Percentiles rank a stretch among this genome's conserved stretches.
phyloP scores from a whole-genome alignment of 1,140 invertebrate genomes.

The Pararge aegeria region DNA sequence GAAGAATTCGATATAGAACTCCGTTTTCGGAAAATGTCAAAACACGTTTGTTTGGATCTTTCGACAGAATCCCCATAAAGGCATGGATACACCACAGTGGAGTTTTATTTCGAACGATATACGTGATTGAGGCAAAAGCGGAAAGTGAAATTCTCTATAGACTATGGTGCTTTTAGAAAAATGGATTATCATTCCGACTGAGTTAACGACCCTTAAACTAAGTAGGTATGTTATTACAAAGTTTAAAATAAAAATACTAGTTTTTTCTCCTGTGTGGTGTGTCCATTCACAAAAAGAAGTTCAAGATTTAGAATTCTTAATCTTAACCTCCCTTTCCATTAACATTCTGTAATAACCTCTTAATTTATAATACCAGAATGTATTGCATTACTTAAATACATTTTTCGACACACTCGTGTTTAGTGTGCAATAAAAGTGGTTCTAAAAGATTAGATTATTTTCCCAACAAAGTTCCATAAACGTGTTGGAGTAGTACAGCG shows the following conservation, averaged over 20 bases:
- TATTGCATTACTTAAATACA: too few species aligned
- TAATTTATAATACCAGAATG: too few species aligned
- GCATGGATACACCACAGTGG: neutral
- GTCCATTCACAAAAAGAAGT: neutral
- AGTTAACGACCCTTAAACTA: neutral
- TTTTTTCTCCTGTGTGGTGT: neutral
- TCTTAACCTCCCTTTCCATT: neutral
- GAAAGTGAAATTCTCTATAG: neutral
- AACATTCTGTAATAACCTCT: too few species aligned
- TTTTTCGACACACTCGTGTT: too few species aligned
- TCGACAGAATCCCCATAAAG: too few species aligned
- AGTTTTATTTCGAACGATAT: neutral
- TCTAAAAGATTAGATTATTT: neutral
- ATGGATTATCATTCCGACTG: neutral
- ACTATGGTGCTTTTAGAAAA: conserved; percentile 13
- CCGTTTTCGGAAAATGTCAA: too few species aligned
- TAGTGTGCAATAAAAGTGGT: neutral
- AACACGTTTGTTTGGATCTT: too few species aligned
- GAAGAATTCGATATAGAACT: too few species aligned
- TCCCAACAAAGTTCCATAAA: neutral
- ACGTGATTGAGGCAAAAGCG: neutral
- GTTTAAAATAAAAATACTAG: neutral
- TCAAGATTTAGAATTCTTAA: neutral
- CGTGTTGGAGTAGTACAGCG: neutral
- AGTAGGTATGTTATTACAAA: neutral